These are phyloP conservation scores for Eospalax fontanierii DNA, from an alignment of 2,797 vertebrate species.

Conservation along the genomic window DNA sequence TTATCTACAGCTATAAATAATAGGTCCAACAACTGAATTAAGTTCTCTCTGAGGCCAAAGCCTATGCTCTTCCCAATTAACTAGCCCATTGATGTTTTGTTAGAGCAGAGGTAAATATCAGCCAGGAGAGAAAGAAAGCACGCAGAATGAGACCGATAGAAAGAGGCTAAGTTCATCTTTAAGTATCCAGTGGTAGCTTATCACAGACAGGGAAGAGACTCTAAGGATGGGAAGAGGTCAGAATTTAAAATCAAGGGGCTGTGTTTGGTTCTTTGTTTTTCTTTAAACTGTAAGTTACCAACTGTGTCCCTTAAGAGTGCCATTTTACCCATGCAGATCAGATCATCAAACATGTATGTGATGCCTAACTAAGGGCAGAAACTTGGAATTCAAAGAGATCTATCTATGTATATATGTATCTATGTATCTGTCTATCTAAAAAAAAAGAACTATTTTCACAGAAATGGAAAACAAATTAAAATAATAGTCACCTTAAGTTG, in stretches of 20 bases:
- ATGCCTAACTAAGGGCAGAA: conserved; percentile 27
- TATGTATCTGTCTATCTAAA: not conserved
- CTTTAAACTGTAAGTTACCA: conserved; percentile 53
- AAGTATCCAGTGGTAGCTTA: conserved; percentile 20
- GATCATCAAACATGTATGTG: conserved; percentile 37
- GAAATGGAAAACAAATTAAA: conserved; percentile 46
- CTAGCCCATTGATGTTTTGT: conserved; percentile 10
- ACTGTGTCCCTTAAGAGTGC: conserved; percentile 28
- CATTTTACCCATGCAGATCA: conserved; percentile 18
- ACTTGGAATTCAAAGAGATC: conserved; percentile 52
- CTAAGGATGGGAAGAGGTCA: conserved; percentile 27
- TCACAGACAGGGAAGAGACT: not conserved
- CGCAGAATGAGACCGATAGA: not conserved
- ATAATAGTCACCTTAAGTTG: conserved; percentile 2
- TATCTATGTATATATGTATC: not conserved
- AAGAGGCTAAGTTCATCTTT: conserved; percentile 9
- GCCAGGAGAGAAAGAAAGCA: not conserved
- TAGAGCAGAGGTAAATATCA: conserved; percentile 42
- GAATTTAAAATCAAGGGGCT: conserved; percentile 51
- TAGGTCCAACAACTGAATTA: conserved; percentile 20
- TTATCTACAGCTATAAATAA: conserved; percentile 14
- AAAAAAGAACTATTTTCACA: conserved; percentile 12
- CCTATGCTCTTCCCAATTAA: conserved; percentile 18
- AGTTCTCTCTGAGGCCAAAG: not conserved
- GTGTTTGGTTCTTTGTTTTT: not conserved